Evolutionary conservation across 1,140 invertebrate genomes (phyloP).

Genomic region (Propsilocerus akamusi): DNA sequence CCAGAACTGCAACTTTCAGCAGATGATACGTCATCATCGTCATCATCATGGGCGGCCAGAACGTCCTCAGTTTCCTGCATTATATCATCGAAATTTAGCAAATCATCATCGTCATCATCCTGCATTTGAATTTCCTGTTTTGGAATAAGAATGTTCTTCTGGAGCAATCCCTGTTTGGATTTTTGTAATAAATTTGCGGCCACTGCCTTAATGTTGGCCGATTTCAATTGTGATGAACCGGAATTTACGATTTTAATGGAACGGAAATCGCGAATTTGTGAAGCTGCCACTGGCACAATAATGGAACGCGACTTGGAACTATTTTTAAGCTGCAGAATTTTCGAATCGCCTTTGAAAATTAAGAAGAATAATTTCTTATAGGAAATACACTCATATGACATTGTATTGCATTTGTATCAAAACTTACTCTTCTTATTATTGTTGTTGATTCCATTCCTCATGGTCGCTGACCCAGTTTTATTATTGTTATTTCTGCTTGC

Average conservation of each 20-base stretch:
- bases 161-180: constrained; percentile 17
- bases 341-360: neutral
- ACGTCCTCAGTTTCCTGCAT: constrained; percentile 5
- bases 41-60: constrained; percentile 22
- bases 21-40: constrained; percentile 25
- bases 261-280: constrained; percentile 43
- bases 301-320: constrained; percentile 37
- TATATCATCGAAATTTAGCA: constrained; percentile 6
- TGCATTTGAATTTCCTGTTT: constrained; percentile 7
- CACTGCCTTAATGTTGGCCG: constrained; percentile 29
- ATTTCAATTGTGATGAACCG: constrained; percentile 28
- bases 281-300: constrained; percentile 43
- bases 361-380: constrained; percentile 11
- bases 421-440: constrained; percentile 27
- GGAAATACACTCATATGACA: constrained; percentile 32
- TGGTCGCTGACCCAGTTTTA: constrained; percentile 23
- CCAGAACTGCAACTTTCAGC: constrained; percentile 20
- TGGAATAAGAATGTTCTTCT: constrained; percentile 10
- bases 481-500: constrained; percentile 25
- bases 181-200: constrained; percentile 27
- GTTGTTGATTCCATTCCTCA: constrained; percentile 23
- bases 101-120: constrained; percentile 5
- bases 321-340: constrained; percentile 8
- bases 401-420: too few relatives aligned
- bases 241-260: constrained; percentile 55